Evolutionary conservation across 2,113 vertebrate species (phyloP).

Genomic region (Agapornis roseicollis): DNA sequence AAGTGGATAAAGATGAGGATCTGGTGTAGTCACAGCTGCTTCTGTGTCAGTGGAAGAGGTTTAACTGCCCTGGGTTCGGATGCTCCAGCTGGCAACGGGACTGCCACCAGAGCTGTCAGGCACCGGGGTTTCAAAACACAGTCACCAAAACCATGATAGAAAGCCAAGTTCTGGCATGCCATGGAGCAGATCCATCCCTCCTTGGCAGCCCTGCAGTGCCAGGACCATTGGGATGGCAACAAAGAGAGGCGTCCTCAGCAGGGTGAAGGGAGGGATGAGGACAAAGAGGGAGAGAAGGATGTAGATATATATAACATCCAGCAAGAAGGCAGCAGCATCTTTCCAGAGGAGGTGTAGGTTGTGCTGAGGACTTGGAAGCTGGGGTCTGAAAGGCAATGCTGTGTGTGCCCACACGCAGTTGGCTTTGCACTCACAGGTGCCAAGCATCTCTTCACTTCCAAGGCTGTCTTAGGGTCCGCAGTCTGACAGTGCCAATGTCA

Average conservation of each 20-base stretch:
- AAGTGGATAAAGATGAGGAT: neutral
- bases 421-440: neutral
- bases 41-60: neutral
- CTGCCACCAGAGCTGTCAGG: constrained; percentile 45
- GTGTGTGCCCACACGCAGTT: fast-evolving
- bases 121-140: constrained; percentile 18
- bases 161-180: neutral
- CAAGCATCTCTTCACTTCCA: fast-evolving
- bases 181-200: neutral
- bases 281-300: neutral
- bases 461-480: neutral
- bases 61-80: neutral
- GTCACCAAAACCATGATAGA: neutral
- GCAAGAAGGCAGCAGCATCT: neutral
- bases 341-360: neutral
- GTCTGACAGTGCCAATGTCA: fast-evolving
- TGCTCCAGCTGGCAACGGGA: constrained; percentile 39
- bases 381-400: fast-evolving
- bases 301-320: neutral
- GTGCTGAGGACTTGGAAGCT: neutral
- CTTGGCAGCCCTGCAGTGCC: neutral
- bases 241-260: neutral
- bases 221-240: neutral
- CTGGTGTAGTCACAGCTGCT: neutral
- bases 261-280: neutral